phyloP scores from a whole-genome alignment of 1,140 invertebrate species.

The Drosophila santomea region DNA sequence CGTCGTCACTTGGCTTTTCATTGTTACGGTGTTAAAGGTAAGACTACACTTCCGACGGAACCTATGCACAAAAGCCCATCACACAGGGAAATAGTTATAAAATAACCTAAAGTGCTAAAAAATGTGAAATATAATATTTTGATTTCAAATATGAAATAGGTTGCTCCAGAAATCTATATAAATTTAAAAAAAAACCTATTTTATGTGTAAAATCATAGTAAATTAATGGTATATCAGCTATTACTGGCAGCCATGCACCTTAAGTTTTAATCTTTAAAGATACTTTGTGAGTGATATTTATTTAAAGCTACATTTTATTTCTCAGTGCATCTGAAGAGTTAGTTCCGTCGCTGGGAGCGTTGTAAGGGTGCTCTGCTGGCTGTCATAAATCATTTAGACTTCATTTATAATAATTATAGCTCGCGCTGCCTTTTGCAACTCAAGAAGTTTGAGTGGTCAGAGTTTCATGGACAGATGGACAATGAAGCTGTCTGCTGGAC shows the following conservation, averaged over 20 bases:
- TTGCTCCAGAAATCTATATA: neutral
- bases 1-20: constrained; percentile 57
- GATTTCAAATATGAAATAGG: no score
- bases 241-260: no score
- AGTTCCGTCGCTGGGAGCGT: constrained; percentile 63
- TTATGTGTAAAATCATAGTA: neutral
- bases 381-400: constrained; percentile 80
- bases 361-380: constrained; percentile 65
- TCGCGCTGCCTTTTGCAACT: constrained; percentile 47
- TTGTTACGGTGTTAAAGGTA: constrained; percentile 46
- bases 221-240: neutral
- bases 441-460: constrained; percentile 68
- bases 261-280: no score
- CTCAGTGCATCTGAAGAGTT: constrained; percentile 19
- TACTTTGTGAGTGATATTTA: neutral
- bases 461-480: constrained; percentile 63
- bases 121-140: no score
- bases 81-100: neutral
- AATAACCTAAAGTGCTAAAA: no score
- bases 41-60: constrained; percentile 45
- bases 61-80: constrained; percentile 2
- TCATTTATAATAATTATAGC: constrained; percentile 80
- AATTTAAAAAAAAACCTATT: neutral
- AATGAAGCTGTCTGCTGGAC: constrained; percentile 67
- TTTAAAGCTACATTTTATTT: neutral